Conservation (phyloP, 2,888 invertebrate species). For the Ectemnius lituratus region DNA sequence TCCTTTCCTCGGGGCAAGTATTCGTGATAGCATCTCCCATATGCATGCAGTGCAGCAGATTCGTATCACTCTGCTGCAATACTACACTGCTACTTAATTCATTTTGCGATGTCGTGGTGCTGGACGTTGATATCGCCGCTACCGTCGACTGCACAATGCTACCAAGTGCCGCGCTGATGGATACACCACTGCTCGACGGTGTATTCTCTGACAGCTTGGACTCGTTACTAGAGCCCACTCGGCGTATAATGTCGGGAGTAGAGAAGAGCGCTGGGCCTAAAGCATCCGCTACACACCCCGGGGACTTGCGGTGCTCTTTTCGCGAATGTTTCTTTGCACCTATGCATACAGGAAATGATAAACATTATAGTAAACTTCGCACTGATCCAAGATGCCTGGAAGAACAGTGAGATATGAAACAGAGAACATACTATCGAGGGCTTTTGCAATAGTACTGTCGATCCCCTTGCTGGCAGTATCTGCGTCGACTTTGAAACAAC, state of each 20-base stretch:
- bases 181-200: slow-evolving; percentile 50
- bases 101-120: no score
- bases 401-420: background rate
- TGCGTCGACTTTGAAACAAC: slow-evolving; percentile 49
- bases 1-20: no score
- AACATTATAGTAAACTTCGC: slow-evolving; percentile 8
- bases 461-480: slow-evolving; percentile 27
- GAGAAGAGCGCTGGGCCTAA: slow-evolving; percentile 85
- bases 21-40: no score
- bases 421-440: slow-evolving; percentile 48
- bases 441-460: slow-evolving; percentile 18
- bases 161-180: no score
- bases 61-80: no score
- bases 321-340: slow-evolving; percentile 70
- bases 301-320: slow-evolving; percentile 80
- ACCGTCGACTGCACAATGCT: no score
- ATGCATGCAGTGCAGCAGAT: no score
- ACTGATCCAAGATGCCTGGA: background rate
- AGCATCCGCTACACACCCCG: slow-evolving; percentile 80
- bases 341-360: slow-evolving; percentile 35
- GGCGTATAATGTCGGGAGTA: slow-evolving; percentile 87
- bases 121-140: no score
- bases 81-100: no score
- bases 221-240: slow-evolving; percentile 81
- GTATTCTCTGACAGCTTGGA: slow-evolving; percentile 71